Evolutionary conservation across 1,140 invertebrate genomes (phyloP), one percentile per base, ranked within the genome.

Genomic region (Dolichoris vasculosae): DNA sequence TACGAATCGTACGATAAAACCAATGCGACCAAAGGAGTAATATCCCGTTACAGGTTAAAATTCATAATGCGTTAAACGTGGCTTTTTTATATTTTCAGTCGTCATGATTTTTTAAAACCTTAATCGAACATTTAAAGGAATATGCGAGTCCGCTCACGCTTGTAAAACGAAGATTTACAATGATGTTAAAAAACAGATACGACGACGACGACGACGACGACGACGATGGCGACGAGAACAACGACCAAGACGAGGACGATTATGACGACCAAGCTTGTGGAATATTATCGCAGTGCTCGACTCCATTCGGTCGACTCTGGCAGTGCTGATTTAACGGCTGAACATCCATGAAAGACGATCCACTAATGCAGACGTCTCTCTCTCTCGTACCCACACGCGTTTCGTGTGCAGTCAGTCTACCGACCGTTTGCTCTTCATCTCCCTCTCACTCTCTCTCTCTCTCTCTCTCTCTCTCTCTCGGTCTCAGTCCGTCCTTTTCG

Each of bases 301-400:
- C 75, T 77, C 26, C 76, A 23, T n/a, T 30, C 51, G 30, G 20
- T 17, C 48, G 48, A 51, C 48, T 51, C 6, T 51, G 55, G 55
- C 23, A 20, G 79, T 75, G 81, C 80, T 85, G 87, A 87, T 85
- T 88, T 88, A 87, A 87, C 84, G 87, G 86, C 85, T 87, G 87
- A 87, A 75, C 75, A 64, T 63, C 35, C 86, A 86, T 88, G 88
- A 89, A 88, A 88, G 88, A 89, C 87, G 87, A 86, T 78, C 85
- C 80, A 88, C 86, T 91, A 89, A 92, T 91, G 89, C 88, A 91
- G 89, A 90, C 85, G 84, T 90, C 84, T 51, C 55, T 71, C 78
- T 26, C 80, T 15, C 38, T 20, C 75, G n/a, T 38, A n/a, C 46
- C n/a, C 43, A 51, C 67, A 51, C 76, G 32, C 48, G 30, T 32